Base-by-base conservation (phyloP, 1,140 invertebrate species). In the Charaxes varanes region DNA sequence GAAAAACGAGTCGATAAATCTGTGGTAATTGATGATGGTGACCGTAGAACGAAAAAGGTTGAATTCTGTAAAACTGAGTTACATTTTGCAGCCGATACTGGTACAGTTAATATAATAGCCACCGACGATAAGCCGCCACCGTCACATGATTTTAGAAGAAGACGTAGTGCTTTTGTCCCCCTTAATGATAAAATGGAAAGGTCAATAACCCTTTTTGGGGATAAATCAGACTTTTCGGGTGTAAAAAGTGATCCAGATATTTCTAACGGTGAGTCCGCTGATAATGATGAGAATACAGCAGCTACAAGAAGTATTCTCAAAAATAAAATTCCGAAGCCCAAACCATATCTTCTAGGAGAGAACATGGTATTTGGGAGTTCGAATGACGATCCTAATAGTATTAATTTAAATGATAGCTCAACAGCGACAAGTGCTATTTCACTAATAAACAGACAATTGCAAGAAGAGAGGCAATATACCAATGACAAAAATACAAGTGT, bases 11-110 rank as follows among this genome's bases (percentile, higher is more conserved):
- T 30, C 21, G 58, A 22, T 60, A 48, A 26, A 13, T 1, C 18
- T n/a, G 24, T 32, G 5, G 13, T 21, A 51, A 34, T 41, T 38
- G 70, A 76, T 16, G 73, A 80, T 10, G 59, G 36, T 33, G 79
- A 85, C 15, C 78, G 84, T 47, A 88, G 83, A 79, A 69, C 85
- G 7, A 94, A 94, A 69, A 92, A 89, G 76, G 93, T 94, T 0
- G 92, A 91, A 55, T 94, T 94, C 70, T 92, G 92, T 64, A 94
- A 94, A 83, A 94, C 92, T 0, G 93, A 94, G 81, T 88, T 94
- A 10, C 93, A 94, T 70, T 94, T 94, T 71, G 91, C 92, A 0
- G 90, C 91, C n/a, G 93, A 94, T 60, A 90, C 91, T 1, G 93
- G 93, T 0, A 89, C 89, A 53, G 91, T 94, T 0, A 93, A 94